phyloP scores from a whole-genome alignment of 1,140 invertebrate species.

The Protaetia brevitarsis region DNA sequence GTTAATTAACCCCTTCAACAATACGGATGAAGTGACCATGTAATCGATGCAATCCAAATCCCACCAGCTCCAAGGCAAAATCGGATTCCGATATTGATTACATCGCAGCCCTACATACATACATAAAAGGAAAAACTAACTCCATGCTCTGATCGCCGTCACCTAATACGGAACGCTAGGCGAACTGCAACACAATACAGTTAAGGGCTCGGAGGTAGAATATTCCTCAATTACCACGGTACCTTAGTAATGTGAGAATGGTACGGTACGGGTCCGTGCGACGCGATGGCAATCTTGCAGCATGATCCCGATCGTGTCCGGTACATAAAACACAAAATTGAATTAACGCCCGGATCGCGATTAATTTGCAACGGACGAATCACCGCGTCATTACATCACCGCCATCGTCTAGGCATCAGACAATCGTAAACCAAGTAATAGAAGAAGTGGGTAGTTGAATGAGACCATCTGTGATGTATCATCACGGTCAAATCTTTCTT shows the following conservation, averaged over 20 bases:
- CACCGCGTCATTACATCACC: background rate
- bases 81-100: too few relatives aligned
- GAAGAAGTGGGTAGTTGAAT: too few relatives aligned
- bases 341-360: conserved; percentile 13
- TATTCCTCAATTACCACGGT: background rate
- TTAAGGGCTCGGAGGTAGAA: conserved; percentile 15
- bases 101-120: background rate
- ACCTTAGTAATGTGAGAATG: conserved; percentile 14
- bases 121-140: background rate
- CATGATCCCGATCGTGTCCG: background rate
- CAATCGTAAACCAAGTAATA: too few relatives aligned
- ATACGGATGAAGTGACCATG: too few relatives aligned
- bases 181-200: conserved; percentile 15
- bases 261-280: background rate
- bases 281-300: background rate
- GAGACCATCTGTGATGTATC: too few relatives aligned
- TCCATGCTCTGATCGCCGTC: background rate
- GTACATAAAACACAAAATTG: conserved; percentile 10
- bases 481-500: too few relatives aligned
- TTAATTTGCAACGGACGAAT: background rate
- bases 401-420: too few relatives aligned
- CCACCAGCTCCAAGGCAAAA: too few relatives aligned
- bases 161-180: background rate
- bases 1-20: too few relatives aligned
- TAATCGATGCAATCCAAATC: too few relatives aligned